Base-by-base conservation (phyloP, 2,113 vertebrate species). In the Ursus arctos region DNA sequence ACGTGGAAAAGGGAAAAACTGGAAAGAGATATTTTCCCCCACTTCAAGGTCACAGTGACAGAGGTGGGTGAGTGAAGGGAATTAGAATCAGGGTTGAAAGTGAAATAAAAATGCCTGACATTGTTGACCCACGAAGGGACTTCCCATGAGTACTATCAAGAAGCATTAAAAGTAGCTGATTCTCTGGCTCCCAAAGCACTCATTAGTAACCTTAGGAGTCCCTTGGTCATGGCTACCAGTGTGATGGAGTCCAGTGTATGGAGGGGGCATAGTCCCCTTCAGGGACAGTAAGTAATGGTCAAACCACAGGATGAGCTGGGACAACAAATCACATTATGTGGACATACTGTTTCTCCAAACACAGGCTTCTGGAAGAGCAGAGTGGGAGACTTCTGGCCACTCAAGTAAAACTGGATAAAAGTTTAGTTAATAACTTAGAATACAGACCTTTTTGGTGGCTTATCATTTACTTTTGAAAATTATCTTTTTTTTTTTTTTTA, bases 401-500 rank as follows among this genome's bases (percentile, higher is more conserved):
- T 59, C 53, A 36, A 47, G 16, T 26, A 57, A 51, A 94, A 61
- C 11, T 51, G 49, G 51, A 1, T 67, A 26, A 76, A 88, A 57
- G 33, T 67, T 83, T 33, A 88, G 13, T 57, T 47, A 74, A 40
- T 61, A 22, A 77, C 43, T 92, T 79, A 77, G 51, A 13, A 79
- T 71, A 53, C 8, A 74, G 22, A 86, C 12, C 24, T 74, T 93
- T 67, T 83, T 55, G n/a, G n/a, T 76, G 69, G 22, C 33, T 61
- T 59, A 74, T 53, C 24, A 89, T 82, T 96, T 85, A 67, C 31
- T 81, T 19, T 74, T 87, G 67, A 79, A 91, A 88, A 74, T 63
- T 18, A 74, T 85, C 31, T 61, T 81, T 33, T 67, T 31, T 69
- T n/a, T n/a, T 49, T 69, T 49, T 49, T 47, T 49, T 33, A 67